phyloP scores from a whole-genome alignment of 2,797 vertebrate species.

The Pseudochromis fuscus region DNA sequence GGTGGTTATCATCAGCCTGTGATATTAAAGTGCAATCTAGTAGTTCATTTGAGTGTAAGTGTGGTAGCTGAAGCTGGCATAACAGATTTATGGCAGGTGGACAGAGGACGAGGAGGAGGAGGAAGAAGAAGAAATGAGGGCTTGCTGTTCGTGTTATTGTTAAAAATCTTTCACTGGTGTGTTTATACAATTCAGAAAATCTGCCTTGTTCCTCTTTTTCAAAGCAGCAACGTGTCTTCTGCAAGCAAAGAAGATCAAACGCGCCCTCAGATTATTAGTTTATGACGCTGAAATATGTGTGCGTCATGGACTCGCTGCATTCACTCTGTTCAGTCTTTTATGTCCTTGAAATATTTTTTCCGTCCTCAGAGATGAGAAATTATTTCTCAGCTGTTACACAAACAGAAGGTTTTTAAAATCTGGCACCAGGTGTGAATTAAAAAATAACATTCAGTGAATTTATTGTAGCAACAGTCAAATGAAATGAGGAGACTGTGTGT shows the following conservation, averaged over 20 bases:
- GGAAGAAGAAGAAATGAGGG: background rate
- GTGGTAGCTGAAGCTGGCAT: constrained; percentile 25
- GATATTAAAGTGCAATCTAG: constrained; percentile 29
- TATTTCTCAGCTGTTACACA: too few species aligned
- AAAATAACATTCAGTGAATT: background rate
- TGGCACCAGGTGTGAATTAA: background rate
- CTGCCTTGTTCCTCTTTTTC: background rate
- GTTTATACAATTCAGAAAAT: background rate
- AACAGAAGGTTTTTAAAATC: too few species aligned
- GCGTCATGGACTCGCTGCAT: background rate
- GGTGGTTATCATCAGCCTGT: constrained; percentile 25
- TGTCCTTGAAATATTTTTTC: background rate
- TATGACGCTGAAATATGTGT: background rate
- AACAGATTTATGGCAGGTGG: constrained; percentile 7
- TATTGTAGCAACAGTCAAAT: background rate
- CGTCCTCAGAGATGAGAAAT: too few species aligned
- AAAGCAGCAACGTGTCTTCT: background rate
- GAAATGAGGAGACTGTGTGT: background rate
- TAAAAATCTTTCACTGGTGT: background rate
- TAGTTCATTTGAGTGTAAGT: constrained; percentile 33
- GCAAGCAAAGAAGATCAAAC: background rate
- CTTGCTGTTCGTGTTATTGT: background rate
- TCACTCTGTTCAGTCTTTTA: background rate
- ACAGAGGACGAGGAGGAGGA: background rate
- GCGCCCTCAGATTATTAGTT: constrained; percentile 8